A percentile compares a stretch with the other conserved stretches of the same genome.
Conservation (phyloP, 35 echinoderm and acorn worm genomes). For the Diadema setosum region DNA sequence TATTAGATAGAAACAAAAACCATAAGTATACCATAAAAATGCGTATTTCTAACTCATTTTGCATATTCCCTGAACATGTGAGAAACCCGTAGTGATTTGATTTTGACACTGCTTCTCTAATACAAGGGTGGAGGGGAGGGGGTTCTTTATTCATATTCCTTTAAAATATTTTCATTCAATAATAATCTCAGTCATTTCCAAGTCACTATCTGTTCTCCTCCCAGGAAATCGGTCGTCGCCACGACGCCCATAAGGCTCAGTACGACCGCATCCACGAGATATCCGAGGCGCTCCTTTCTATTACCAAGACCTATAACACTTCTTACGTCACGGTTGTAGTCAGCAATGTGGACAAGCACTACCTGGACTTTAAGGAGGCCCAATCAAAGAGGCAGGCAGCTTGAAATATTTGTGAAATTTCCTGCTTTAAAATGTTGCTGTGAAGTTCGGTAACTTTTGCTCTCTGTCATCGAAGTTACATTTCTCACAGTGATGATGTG, state of each 20-base stretch:
- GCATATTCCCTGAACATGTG: no score
- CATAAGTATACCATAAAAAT: no score
- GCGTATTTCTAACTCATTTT: no score
- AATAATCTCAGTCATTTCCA: no score
- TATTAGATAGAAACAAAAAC: no score
- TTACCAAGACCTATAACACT: slow-evolving; percentile 67
- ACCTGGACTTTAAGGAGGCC: slow-evolving; percentile 64
- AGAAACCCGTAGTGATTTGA: no score
- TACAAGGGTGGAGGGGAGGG: no score
- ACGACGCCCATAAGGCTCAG: slow-evolving; percentile 38
- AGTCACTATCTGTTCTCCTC: no score
- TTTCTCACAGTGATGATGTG: neutral
- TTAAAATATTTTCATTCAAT: no score
- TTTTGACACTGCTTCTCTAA: no score
- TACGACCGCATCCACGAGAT: slow-evolving; percentile 75
- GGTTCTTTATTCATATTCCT: no score
- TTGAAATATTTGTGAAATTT: neutral
- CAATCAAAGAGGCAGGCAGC: slow-evolving; percentile 58
- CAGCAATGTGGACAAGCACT: slow-evolving; percentile 78
- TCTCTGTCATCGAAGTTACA: neutral
- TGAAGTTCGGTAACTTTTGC: neutral
- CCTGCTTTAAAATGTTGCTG: neutral
- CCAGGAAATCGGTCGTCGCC: slow-evolving; percentile 50
- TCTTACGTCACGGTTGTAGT: slow-evolving; percentile 66
- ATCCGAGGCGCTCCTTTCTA: slow-evolving; percentile 54